Conservation (phyloP, 92 coral and sea anemone genomes). For the Siderastrea radians region DNA sequence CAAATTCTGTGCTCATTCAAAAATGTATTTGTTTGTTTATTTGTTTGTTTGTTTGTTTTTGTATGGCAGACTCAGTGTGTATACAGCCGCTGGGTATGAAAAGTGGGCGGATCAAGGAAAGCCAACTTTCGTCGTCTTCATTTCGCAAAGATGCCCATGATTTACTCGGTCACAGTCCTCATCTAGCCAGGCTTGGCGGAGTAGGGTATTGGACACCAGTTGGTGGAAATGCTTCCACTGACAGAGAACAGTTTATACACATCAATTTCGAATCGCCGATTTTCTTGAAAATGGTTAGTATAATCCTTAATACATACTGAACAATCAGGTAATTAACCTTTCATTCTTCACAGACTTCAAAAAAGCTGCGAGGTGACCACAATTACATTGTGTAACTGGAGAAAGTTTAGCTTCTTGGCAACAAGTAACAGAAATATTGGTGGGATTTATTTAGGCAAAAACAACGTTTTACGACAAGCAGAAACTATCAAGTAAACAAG, state of each 20-base stretch:
- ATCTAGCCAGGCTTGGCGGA: constrained; percentile 29
- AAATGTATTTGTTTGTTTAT: neutral
- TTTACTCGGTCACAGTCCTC: constrained; percentile 28
- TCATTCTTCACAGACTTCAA: too few species aligned
- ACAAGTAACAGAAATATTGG: too few species aligned
- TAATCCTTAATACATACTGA: too few species aligned
- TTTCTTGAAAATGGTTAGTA: constrained; percentile 20
- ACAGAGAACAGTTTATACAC: constrained; percentile 20
- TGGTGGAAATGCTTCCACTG: constrained; percentile 5
- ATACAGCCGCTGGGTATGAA: constrained; percentile 23
- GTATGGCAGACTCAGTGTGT: neutral
- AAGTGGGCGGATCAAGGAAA: constrained; percentile 33
- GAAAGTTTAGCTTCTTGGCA: too few species aligned
- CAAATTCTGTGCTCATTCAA: neutral
- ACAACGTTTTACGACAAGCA: too few species aligned
- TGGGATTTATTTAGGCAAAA: too few species aligned
- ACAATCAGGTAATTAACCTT: too few species aligned
- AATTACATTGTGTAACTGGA: too few species aligned
- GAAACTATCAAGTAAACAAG: too few species aligned
- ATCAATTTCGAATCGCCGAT: constrained; percentile 4
- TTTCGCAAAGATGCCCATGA: neutral
- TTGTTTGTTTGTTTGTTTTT: neutral
- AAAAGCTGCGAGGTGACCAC: too few species aligned
- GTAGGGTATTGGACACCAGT: constrained; percentile 35
- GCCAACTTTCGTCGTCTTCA: constrained; percentile 16